Percentiles rank a stretch among this genome's conserved stretches.
These are phyloP conservation scores for Argynnis bischoffii DNA, from an alignment of 2,888 invertebrate species.

Conservation along the genomic window DNA sequence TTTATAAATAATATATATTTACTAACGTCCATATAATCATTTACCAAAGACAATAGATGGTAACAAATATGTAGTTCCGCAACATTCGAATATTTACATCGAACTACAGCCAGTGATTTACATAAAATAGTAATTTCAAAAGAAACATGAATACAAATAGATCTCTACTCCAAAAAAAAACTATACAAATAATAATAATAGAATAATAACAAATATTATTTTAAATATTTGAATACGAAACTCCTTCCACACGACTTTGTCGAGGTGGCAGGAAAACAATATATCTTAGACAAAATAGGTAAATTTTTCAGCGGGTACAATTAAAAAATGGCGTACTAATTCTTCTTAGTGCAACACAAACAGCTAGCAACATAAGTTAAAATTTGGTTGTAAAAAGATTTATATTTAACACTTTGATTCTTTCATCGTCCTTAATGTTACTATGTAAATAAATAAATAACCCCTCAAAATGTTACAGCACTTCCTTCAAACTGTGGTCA, in stretches of 20 bases:
- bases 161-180: constrained; percentile 46
- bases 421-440: constrained; percentile 38
- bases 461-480: constrained; percentile 41
- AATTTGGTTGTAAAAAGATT: constrained; percentile 30
- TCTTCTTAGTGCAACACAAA: constrained; percentile 13
- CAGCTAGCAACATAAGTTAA: constrained; percentile 2
- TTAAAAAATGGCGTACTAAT: too few species aligned
- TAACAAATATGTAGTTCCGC: constrained; percentile 45
- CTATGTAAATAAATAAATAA: constrained; percentile 64
- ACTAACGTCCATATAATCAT: constrained; percentile 68
- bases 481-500: constrained; percentile 28
- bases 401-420: constrained; percentile 40
- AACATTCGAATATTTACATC: constrained; percentile 43
- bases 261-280: too few species aligned
- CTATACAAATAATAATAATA: constrained; percentile 28
- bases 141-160: constrained; percentile 41
- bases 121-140: constrained; percentile 30
- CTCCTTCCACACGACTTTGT: too few species aligned
- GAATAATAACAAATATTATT: constrained; percentile 22
- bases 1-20: constrained; percentile 72
- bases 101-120: constrained; percentile 38
- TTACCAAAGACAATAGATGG: constrained; percentile 52
- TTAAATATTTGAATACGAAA: constrained; percentile 2
- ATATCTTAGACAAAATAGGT: too few species aligned
- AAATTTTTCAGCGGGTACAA: too few species aligned